Evolutionary conservation across 1,140 invertebrate genomes (phyloP).

Genomic region (Plectrocnemia conspersa): DNA sequence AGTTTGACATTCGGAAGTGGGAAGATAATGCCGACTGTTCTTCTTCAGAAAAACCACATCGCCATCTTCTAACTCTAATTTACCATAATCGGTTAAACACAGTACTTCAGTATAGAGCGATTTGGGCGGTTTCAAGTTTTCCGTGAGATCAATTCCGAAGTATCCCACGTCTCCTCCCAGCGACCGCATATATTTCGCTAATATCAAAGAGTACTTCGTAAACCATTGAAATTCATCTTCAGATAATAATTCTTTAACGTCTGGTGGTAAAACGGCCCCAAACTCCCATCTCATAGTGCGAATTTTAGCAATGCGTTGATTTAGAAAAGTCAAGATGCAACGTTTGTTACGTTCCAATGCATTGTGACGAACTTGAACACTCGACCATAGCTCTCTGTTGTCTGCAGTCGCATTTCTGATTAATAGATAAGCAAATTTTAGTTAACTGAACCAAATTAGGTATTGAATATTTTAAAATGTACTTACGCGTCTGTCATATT

Average conservation of each 20-base stretch:
- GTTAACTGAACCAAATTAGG: too few species aligned
- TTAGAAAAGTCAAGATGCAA: constrained; percentile 84
- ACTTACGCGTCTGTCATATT: constrained; percentile 72
- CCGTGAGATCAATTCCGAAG: constrained; percentile 79
- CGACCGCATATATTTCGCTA: constrained; percentile 86
- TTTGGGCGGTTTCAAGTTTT: constrained; percentile 88
- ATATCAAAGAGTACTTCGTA: constrained; percentile 76
- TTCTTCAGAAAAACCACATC: constrained; percentile 83
- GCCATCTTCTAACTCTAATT: constrained; percentile 90
- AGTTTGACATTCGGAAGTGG: constrained; percentile 82
- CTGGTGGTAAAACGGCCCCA: constrained; percentile 80
- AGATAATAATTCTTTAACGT: constrained; percentile 76
- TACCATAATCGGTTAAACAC: constrained; percentile 86
- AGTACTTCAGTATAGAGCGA: constrained; percentile 87
- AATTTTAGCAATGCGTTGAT: constrained; percentile 75
- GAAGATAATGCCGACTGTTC: constrained; percentile 87
- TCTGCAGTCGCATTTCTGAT: constrained; percentile 38
- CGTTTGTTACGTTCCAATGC: constrained; percentile 85
- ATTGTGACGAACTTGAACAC: constrained; percentile 75
- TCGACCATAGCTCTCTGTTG: constrained; percentile 54
- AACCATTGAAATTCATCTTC: constrained; percentile 84
- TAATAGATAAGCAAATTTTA: too few species aligned
- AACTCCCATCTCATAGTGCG: constrained; percentile 88
- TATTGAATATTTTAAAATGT: constrained; percentile 24
- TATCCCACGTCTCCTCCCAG: constrained; percentile 68